Base-by-base conservation (phyloP, 2,113 vertebrate species). In the Ageneiosus marmoratus region DNA sequence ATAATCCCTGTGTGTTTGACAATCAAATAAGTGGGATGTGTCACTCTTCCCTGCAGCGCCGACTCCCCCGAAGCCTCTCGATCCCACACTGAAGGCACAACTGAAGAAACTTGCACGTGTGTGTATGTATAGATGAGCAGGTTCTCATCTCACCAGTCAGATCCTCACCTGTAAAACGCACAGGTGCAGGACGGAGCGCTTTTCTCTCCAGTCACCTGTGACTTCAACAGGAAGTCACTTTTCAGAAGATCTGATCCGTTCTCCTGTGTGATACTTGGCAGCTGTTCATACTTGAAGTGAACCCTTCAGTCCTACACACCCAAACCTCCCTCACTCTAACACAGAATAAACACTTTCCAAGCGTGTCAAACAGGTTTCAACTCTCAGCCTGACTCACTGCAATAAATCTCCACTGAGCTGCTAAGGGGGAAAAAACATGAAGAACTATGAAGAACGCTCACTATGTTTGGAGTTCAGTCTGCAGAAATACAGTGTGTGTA, bases 321-420 rank as follows among this genome's bases (percentile, higher is more conserved):
- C 41, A 79, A 34, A 80, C 22, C 18, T 65, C 44, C 20, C 15
- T 60, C 77, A 51, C 41, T 22, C 41, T 63, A 56, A 77, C 53
- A 51, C 37, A 77, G 37, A 76, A 78, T 79, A 82, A 81, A 88
- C 86, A 82, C 34, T 51, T 58, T 60, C 67, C 34, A 60, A 84
- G 72, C 82, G 32, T 29, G 77, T 87, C 44, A 32, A 86, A 89
- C 88, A 84, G 86, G 86, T 87, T 87, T 60, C 44, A 73, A 9
- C 46, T 44, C 62, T 85, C 53, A n/a, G n/a, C 69, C 55, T 10
- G 13, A 60, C 60, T 69, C 24, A 29, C 16, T 55, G 76, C 46
- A 24, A 50, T 79, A 76, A 79, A 69, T 82, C 81, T 65, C 29
- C 34, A 8, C 81, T 82, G 2, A 4, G 6, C 73, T 60, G 1